phyloP scores from a whole-genome alignment of 2,113 vertebrate genomes.

The Brachionichthys hirsutus region DNA sequence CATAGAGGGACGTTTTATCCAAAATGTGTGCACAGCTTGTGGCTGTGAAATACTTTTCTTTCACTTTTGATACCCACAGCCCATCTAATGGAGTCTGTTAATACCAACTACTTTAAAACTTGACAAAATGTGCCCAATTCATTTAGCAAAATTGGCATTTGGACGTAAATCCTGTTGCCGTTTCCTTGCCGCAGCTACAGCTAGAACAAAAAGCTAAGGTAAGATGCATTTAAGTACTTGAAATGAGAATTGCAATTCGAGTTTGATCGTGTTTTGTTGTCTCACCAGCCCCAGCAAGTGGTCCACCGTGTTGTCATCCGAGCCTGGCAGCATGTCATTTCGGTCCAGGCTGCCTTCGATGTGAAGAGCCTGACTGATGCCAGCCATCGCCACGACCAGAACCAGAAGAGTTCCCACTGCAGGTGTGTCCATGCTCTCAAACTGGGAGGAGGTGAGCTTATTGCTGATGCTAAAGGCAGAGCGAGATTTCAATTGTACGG shows the following conservation, averaged over 20 bases:
- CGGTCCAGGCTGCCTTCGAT: slow-evolving; percentile 48
- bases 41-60: too few species aligned
- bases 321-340: slow-evolving; percentile 40
- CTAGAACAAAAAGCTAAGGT: neutral
- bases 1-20: too few species aligned
- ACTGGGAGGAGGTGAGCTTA: slow-evolving; percentile 18
- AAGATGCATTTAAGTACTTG: neutral
- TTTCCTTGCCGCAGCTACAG: neutral
- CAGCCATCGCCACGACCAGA: slow-evolving; percentile 67
- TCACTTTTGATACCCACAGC: too few species aligned
- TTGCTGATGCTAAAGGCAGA: neutral
- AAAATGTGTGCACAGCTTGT: too few species aligned
- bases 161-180: too few species aligned
- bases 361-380: slow-evolving; percentile 63
- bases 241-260: neutral
- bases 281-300: slow-evolving; percentile 71
- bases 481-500: neutral
- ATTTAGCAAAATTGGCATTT: too few species aligned
- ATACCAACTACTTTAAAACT: too few species aligned
- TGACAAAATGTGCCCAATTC: too few species aligned
- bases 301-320: slow-evolving; percentile 59
- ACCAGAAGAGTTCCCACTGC: slow-evolving; percentile 66
- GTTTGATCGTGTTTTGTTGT: slow-evolving; percentile 12
- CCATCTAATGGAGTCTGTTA: too few species aligned
- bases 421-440: slow-evolving; percentile 64